A percentile compares a stretch with the other conserved stretches of the same genome.
Evolutionary conservation across 2,888 invertebrate genomes (phyloP).

Genomic region (Synergus gifuensis): DNA sequence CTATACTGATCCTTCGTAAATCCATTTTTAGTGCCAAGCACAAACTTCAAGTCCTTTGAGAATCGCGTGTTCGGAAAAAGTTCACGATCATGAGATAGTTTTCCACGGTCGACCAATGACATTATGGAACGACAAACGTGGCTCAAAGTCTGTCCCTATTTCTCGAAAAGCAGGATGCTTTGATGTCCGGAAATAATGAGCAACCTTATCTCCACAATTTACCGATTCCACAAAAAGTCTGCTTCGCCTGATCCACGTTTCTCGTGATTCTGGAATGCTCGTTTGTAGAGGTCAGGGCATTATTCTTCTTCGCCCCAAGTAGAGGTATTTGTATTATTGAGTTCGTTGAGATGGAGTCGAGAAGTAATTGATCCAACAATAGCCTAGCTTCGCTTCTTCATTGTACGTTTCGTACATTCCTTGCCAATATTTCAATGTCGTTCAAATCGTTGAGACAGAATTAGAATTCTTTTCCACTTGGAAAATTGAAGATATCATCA

Average conservation of each 20-base stretch:
- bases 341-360: slow-evolving; percentile 27
- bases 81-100: background rate
- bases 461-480: slow-evolving; percentile 19
- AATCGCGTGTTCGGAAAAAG: background rate
- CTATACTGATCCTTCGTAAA: no score
- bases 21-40: no score
- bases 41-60: background rate
- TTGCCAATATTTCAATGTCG: slow-evolving; percentile 24
- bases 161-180: background rate
- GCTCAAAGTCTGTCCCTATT: background rate
- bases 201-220: background rate
- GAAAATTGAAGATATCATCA: slow-evolving; percentile 18
- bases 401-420: slow-evolving; percentile 18
- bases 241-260: background rate
- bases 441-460: background rate
- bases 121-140: background rate
- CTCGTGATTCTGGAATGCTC: slow-evolving; percentile 36
- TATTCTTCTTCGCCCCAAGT: slow-evolving; percentile 23
- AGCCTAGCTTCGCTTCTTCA: slow-evolving; percentile 15
- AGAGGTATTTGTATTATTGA: slow-evolving; percentile 37
- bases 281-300: slow-evolving; percentile 21
- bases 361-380: slow-evolving; percentile 41
- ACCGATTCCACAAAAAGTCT: background rate
- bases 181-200: slow-evolving; percentile 24
- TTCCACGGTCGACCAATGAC: background rate